These are phyloP conservation scores for Leucophenga maculata DNA, from an alignment of 2,888 invertebrate genomes.

Conservation along the genomic window DNA sequence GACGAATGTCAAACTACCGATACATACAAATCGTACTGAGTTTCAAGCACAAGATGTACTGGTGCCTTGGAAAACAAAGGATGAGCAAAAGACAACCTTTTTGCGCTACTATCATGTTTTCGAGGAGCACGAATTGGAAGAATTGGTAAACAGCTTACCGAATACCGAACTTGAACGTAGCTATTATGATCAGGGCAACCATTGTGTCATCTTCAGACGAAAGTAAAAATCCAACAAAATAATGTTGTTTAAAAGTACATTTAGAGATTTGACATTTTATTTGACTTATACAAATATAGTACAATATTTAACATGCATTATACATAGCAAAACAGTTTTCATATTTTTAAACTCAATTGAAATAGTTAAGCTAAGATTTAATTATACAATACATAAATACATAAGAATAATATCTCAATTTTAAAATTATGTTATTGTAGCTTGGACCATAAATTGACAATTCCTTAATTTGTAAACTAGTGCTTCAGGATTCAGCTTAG, in stretches of 20 bases:
- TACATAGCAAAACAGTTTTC: too few relatives aligned
- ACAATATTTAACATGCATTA: too few relatives aligned
- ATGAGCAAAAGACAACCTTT: slow-evolving; percentile 74
- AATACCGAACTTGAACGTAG: slow-evolving; percentile 76
- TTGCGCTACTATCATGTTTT: slow-evolving; percentile 96
- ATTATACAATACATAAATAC: neutral
- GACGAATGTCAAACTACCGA: slow-evolving; percentile 73
- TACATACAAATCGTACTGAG: slow-evolving; percentile 92
- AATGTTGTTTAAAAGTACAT: too few relatives aligned
- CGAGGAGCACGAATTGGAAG: slow-evolving; percentile 84
- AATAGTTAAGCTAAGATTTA: neutral
- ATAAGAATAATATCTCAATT: slow-evolving; percentile 26
- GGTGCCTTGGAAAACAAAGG: slow-evolving; percentile 93
- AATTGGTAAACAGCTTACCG: slow-evolving; percentile 75
- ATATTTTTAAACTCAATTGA: slow-evolving; percentile 29
- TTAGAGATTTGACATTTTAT: too few relatives aligned
- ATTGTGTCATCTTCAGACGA: slow-evolving; percentile 85
- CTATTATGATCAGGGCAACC: slow-evolving; percentile 97
- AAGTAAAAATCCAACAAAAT: slow-evolving; percentile 1
- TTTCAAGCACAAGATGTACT: slow-evolving; percentile 92
- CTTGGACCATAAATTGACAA: slow-evolving; percentile 71
- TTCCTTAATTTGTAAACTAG: slow-evolving; percentile 46
- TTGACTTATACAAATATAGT: too few relatives aligned
- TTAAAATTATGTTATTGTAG: slow-evolving; percentile 57
- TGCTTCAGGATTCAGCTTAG: neutral